phyloP scores from a whole-genome alignment of 2,888 invertebrate genomes.

The Athalia rosae region DNA sequence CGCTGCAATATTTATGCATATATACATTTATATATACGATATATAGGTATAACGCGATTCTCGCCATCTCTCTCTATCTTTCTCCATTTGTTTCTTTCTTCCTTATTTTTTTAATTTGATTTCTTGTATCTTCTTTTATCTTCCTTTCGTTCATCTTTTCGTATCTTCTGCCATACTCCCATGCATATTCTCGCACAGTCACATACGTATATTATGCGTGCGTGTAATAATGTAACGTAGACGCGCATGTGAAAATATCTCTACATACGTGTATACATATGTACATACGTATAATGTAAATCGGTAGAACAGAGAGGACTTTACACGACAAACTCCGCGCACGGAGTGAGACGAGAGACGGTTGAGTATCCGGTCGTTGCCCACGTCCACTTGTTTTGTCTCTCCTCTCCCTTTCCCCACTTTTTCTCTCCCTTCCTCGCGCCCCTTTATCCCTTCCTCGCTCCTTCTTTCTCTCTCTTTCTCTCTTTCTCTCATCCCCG shows the following conservation, averaged over 20 bases:
- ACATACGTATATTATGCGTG: conserved; percentile 39
- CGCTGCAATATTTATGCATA: conserved; percentile 40
- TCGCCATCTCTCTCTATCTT: no score
- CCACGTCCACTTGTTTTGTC: conserved; percentile 71
- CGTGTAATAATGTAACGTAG: conserved; percentile 31
- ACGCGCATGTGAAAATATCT: conserved; percentile 24
- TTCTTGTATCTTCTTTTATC: conserved; percentile 45
- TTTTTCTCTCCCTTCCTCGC: conserved; percentile 16
- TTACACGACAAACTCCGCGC: conserved; percentile 14
- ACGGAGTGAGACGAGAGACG: conserved; percentile 52
- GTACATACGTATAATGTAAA: background rate
- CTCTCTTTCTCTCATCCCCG: conserved; percentile 37
- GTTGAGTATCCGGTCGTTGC: conserved; percentile 71
- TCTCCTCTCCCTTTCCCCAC: conserved; percentile 53
- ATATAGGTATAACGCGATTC: no score
- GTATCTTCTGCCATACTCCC: conserved; percentile 43
- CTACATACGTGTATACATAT: background rate
- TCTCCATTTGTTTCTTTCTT: no score
- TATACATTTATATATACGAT: no score
- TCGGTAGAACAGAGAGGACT: conserved; percentile 34
- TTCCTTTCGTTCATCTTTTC: conserved; percentile 22
- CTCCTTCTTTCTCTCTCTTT: conserved; percentile 34
- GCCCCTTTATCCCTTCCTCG: background rate
- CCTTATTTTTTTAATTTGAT: conserved; percentile 37
- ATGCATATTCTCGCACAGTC: conserved; percentile 45